Percentiles rank a stretch among this genome's conserved stretches.
phyloP scores from a whole-genome alignment of 2,888 invertebrate species.

The Stenchaetothrips biformis region DNA sequence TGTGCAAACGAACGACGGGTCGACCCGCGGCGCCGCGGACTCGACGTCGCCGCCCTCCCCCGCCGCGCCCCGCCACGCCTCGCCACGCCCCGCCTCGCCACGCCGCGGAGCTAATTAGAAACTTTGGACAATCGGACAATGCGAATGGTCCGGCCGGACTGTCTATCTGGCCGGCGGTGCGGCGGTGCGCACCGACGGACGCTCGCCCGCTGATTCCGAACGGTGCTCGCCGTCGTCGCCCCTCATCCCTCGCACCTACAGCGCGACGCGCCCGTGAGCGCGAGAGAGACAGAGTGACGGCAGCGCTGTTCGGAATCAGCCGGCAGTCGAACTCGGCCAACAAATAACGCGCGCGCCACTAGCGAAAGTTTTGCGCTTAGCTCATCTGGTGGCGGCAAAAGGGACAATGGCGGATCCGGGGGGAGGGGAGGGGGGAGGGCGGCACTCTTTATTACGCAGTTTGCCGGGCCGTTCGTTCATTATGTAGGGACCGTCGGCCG shows the following conservation, averaged over 20 bases:
- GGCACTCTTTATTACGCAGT: slow-evolving; percentile 13
- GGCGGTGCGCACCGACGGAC: too few relatives aligned
- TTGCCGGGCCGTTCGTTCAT: slow-evolving; percentile 14
- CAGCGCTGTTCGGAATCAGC: too few relatives aligned
- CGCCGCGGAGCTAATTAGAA: neutral
- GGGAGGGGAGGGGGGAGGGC: neutral
- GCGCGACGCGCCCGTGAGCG: neutral
- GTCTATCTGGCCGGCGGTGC: too few relatives aligned
- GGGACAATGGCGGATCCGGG: neutral
- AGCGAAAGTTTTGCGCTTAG: too few relatives aligned
- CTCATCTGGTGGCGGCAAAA: too few relatives aligned
- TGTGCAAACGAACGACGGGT: neutral
- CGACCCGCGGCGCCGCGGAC: neutral
- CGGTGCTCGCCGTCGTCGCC: too few relatives aligned
- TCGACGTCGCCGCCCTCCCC: neutral
- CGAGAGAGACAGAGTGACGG: too few relatives aligned
- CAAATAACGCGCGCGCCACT: too few relatives aligned
- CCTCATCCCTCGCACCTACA: neutral
- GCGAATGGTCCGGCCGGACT: neutral
- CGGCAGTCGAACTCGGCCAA: too few relatives aligned
- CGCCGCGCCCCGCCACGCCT: too few relatives aligned
- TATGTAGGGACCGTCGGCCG: neutral
- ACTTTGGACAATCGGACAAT: slow-evolving; percentile 14
- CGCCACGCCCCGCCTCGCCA: neutral
- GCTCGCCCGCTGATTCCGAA: too few relatives aligned